A percentile compares a stretch with the other conserved stretches of the same genome.
phyloP scores from a whole-genome alignment of 2,888 invertebrate genomes.

The Caenorhabditis sp. region DNA sequence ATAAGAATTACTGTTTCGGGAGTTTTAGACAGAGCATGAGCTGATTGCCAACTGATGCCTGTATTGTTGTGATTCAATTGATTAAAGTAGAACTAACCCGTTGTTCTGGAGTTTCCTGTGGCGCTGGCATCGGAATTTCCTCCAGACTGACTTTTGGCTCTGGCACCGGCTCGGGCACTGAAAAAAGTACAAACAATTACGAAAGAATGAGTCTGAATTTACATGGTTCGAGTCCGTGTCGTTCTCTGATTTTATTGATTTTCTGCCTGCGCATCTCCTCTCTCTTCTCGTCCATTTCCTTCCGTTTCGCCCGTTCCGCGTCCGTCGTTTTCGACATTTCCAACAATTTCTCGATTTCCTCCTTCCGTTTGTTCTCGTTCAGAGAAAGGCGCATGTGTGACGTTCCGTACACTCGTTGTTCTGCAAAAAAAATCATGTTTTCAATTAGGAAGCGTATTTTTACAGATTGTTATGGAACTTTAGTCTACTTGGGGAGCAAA shows the following conservation, averaged over 20 bases:
- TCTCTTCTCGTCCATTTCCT: conserved; percentile 20
- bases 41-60: too few relatives aligned
- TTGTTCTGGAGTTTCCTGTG: conserved; percentile 55
- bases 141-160: conserved; percentile 41
- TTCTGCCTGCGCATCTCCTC: conserved; percentile 27
- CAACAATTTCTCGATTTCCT: conserved; percentile 62
- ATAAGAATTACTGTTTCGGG: not conserved
- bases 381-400: conserved; percentile 70
- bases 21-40: not conserved
- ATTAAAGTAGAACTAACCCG: conserved; percentile 28
- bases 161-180: conserved; percentile 50
- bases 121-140: conserved; percentile 63
- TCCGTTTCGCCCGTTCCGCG: conserved; percentile 47
- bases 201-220: too few relatives aligned
- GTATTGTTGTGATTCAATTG: too few relatives aligned
- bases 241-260: conserved; percentile 22
- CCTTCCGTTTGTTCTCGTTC: conserved; percentile 67
- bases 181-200: conserved; percentile 13
- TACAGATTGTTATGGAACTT: too few relatives aligned
- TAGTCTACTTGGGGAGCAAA: too few relatives aligned
- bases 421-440: conserved; percentile 36
- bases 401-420: conserved; percentile 71
- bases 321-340: conserved; percentile 66
- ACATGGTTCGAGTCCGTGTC: conserved; percentile 37
- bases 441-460: not conserved